phyloP scores from a whole-genome alignment of 2,797 vertebrate genomes.

The Cyprinella venusta region DNA sequence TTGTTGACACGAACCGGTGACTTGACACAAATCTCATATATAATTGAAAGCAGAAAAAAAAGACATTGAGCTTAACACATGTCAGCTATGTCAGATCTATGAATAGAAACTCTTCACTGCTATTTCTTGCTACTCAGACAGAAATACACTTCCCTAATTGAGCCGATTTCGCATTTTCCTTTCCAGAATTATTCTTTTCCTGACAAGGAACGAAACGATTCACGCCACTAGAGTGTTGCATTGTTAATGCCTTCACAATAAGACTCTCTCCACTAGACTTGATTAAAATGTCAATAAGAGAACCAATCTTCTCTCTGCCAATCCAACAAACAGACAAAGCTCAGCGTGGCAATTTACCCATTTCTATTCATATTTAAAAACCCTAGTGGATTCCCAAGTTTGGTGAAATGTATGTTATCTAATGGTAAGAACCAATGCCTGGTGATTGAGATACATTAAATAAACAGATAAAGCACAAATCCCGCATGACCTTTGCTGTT shows the following conservation, averaged over 20 bases:
- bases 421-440: constrained; percentile 6
- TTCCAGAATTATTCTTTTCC: not conserved
- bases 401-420: constrained; percentile 39
- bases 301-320: constrained; percentile 48
- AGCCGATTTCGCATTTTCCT: not conserved
- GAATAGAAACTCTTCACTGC: not conserved
- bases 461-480: constrained; percentile 29
- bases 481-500: constrained; percentile 5
- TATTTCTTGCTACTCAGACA: not conserved
- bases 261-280: constrained; percentile 44
- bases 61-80: constrained; percentile 10
- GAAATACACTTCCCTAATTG: constrained; percentile 1
- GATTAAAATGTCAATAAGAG: constrained; percentile 50
- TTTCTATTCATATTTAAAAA: constrained; percentile 41
- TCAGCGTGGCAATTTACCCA: constrained; percentile 24
- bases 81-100: not conserved
- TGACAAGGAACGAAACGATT: constrained; percentile 10
- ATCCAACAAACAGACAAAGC: constrained; percentile 35
- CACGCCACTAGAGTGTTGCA: constrained; percentile 36
- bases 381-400: constrained; percentile 4
- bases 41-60: not conserved
- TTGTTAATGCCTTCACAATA: constrained; percentile 47
- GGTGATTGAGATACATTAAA: constrained; percentile 50
- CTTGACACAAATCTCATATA: not conserved
- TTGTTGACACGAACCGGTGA: constrained; percentile 1